Conservation (phyloP, 2,888 invertebrate species). For the Mythimna ferrago region DNA sequence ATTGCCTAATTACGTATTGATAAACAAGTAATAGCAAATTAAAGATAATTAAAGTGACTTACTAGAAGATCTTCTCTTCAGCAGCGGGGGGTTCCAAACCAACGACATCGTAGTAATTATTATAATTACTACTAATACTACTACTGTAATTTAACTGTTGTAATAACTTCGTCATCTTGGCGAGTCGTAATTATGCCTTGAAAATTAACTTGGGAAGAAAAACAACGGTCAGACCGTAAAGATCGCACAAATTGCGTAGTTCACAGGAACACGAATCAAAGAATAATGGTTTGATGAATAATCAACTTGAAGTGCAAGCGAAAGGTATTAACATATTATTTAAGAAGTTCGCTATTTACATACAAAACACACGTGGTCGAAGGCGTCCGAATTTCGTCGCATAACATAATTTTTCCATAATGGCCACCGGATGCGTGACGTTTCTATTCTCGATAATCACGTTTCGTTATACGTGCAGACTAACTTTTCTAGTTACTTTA, state of each 20-base stretch:
- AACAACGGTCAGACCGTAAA: slow-evolving; percentile 83
- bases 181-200: slow-evolving; percentile 88
- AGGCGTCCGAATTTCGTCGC: slow-evolving; percentile 75
- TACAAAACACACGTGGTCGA: slow-evolving; percentile 64
- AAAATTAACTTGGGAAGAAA: slow-evolving; percentile 79
- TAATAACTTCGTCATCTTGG: slow-evolving; percentile 90
- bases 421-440: slow-evolving; percentile 86
- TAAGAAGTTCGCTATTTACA: slow-evolving; percentile 66
- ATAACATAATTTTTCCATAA: slow-evolving; percentile 78
- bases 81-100: slow-evolving; percentile 74
- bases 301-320: slow-evolving; percentile 70
- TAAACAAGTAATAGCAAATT: slow-evolving; percentile 35
- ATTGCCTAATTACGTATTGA: slow-evolving; percentile 24
- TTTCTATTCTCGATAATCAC: slow-evolving; percentile 67
- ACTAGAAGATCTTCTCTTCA: slow-evolving; percentile 79
- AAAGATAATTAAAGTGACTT: slow-evolving; percentile 68
- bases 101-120: slow-evolving; percentile 82
- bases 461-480: slow-evolving; percentile 67
- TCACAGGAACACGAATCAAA: slow-evolving; percentile 68
- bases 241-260: slow-evolving; percentile 79
- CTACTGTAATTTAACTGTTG: slow-evolving; percentile 90
- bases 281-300: slow-evolving; percentile 67
- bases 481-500: neutral
- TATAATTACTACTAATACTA: slow-evolving; percentile 84
- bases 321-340: slow-evolving; percentile 62